Evolutionary conservation across 2,888 invertebrate genomes (phyloP).

Genomic region (Lumbricus terrestris): DNA sequence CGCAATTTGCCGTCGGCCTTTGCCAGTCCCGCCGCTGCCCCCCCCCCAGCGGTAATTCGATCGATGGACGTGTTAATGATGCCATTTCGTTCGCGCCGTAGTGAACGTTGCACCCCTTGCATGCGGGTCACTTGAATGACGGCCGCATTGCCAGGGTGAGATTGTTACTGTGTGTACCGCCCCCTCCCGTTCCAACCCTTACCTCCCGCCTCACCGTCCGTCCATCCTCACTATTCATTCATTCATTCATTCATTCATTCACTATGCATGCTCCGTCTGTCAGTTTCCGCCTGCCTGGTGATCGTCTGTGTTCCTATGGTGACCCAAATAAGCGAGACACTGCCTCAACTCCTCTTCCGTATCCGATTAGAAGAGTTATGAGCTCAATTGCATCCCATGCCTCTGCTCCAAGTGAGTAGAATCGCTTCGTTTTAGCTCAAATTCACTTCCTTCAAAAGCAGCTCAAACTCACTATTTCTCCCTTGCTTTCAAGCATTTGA

Average conservation of each 20-base stretch:
- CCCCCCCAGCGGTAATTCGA: background rate
- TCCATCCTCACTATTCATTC: too few relatives aligned
- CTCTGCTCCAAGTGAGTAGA: too few relatives aligned
- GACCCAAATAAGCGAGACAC: background rate
- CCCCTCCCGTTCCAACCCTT: background rate
- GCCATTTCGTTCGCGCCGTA: background rate
- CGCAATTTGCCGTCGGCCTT: background rate
- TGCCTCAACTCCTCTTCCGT: background rate
- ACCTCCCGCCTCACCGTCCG: background rate
- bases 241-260: too few relatives aligned
- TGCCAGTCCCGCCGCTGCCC: background rate
- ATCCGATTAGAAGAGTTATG: too few relatives aligned
- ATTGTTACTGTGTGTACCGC: background rate
- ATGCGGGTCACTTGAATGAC: background rate
- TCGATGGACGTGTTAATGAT: background rate
- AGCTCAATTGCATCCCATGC: too few relatives aligned
- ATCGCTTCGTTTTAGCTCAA: too few relatives aligned
- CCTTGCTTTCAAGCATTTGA: too few relatives aligned
- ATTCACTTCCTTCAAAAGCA: too few relatives aligned
- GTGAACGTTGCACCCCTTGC: background rate
- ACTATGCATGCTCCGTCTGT: background rate
- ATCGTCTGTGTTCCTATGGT: too few relatives aligned
- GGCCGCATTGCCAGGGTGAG: background rate
- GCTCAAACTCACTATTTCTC: too few relatives aligned
- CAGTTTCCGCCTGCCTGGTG: background rate